These are phyloP conservation scores for Paratrypauchen microcephalus DNA, from an alignment of 2,797 vertebrate species.

Conservation along the genomic window DNA sequence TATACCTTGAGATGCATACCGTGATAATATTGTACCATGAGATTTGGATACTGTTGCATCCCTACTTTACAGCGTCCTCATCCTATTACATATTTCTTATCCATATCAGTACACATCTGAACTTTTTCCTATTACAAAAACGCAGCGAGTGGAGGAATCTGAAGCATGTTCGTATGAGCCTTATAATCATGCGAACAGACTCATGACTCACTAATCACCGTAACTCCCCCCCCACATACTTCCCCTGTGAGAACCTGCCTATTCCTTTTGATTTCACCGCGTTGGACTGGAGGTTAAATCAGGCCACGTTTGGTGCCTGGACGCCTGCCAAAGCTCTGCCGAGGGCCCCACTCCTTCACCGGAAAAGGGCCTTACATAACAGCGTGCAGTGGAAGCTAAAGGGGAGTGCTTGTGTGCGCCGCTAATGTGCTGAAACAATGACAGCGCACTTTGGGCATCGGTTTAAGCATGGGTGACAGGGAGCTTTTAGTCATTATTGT, in stretches of 20 bases:
- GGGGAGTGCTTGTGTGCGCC: conserved; percentile 28
- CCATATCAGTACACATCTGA: neutral
- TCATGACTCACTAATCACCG: conserved; percentile 57
- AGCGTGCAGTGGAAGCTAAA: conserved; percentile 33
- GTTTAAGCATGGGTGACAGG: conserved; percentile 16
- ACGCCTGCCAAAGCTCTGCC: conserved; percentile 21
- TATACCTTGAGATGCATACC: no score
- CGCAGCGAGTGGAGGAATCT: conserved; percentile 16
- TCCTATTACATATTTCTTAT: neutral
- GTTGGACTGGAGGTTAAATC: conserved; percentile 23
- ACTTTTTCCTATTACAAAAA: conserved; percentile 3
- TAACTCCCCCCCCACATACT: conserved; percentile 24
- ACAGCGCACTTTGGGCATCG: conserved; percentile 21
- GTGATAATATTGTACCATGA: no score
- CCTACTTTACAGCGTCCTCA: no score
- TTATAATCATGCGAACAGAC: conserved; percentile 39
- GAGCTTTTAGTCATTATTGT: neutral
- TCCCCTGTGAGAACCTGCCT: conserved; percentile 9
- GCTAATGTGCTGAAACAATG: conserved; percentile 31
- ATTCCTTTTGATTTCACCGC: neutral
- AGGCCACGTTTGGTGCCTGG: conserved; percentile 22
- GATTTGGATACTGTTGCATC: no score
- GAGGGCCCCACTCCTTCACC: conserved; percentile 25
- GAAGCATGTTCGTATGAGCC: conserved; percentile 7
- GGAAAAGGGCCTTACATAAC: conserved; percentile 41